Percentiles rank a stretch among this genome's conserved stretches.
Evolutionary conservation across 2,888 invertebrate species (phyloP).

Genomic region (Parnassius mnemosyne): DNA sequence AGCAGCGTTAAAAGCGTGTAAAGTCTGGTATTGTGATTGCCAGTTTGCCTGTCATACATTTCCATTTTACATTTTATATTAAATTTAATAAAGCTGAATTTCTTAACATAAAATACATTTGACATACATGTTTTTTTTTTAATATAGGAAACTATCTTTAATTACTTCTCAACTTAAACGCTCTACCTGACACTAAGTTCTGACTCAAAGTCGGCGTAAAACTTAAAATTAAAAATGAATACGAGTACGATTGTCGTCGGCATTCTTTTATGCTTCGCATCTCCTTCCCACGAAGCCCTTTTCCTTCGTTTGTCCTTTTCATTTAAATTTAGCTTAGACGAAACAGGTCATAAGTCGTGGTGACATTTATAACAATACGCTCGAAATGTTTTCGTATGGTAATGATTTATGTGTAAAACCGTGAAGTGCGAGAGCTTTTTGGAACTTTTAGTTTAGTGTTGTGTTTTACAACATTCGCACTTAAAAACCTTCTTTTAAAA

Average conservation of each 20-base stretch:
- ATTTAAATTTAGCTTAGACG: slow-evolving; percentile 72
- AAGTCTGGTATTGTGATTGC: too few relatives aligned
- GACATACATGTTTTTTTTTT: too few relatives aligned
- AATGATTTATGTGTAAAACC: slow-evolving; percentile 78
- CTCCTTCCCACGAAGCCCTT: slow-evolving; percentile 52
- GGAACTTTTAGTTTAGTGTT: slow-evolving; percentile 55
- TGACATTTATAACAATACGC: slow-evolving; percentile 78
- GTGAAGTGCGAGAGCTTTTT: slow-evolving; percentile 60
- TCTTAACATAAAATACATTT: too few relatives aligned
- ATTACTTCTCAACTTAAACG: slow-evolving; percentile 1
- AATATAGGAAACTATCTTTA: not conserved
- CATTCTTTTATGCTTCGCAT: slow-evolving; percentile 59
- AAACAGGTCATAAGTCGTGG: slow-evolving; percentile 77
- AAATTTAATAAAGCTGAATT: too few relatives aligned
- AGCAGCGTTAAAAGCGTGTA: too few relatives aligned
- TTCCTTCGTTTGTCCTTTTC: slow-evolving; percentile 52
- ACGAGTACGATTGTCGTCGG: slow-evolving; percentile 51
- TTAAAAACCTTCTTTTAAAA: too few relatives aligned
- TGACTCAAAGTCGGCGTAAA: slow-evolving; percentile 20
- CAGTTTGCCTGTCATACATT: too few relatives aligned
- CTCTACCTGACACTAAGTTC: slow-evolving; percentile 19
- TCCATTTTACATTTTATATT: too few relatives aligned
- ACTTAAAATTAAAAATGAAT: slow-evolving; percentile 34
- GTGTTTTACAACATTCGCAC: slow-evolving; percentile 49
- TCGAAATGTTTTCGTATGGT: slow-evolving; percentile 79